Evolutionary conservation across 2,797 vertebrate genomes (phyloP).

Genomic region (Acanthis flammea): DNA sequence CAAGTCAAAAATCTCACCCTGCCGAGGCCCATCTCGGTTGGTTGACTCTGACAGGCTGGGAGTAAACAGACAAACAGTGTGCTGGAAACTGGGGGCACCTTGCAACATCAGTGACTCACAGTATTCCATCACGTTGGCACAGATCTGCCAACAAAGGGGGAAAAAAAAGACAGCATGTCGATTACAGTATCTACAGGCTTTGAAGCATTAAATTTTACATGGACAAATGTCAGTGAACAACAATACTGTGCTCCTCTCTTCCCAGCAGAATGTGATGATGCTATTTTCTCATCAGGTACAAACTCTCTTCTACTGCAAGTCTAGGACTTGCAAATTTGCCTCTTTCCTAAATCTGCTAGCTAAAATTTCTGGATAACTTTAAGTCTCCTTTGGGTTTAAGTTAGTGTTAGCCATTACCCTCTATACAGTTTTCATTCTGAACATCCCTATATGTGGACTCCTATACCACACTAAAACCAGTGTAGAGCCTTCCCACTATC

Average conservation of each 20-base stretch:
- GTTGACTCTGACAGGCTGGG: constrained; percentile 88
- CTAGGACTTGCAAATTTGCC: background rate
- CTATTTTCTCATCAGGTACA: background rate
- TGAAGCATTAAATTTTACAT: background rate
- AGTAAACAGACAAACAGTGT: constrained; percentile 92
- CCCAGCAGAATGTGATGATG: background rate
- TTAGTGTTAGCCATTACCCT: background rate
- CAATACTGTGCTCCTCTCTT: background rate
- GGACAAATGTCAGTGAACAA: background rate
- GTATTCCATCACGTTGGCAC: constrained; percentile 97
- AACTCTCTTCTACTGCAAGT: background rate
- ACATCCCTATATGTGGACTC: background rate
- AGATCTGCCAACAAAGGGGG: constrained; percentile 78
- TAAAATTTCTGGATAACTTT: background rate
- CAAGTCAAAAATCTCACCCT: constrained; percentile 75
- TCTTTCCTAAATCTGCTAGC: background rate
- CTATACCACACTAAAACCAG: background rate
- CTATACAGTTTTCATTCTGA: background rate
- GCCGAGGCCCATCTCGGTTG: constrained; percentile 84
- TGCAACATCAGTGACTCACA: constrained; percentile 93
- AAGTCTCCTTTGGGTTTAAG: background rate
- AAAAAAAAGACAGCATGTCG: background rate
- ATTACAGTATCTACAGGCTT: background rate
- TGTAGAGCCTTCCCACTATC: background rate
- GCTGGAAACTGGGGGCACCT: constrained; percentile 87